A percentile compares a stretch with the other conserved stretches of the same genome.
phyloP scores from a whole-genome alignment of 2,888 invertebrate genomes.

The Zeuzera pyrina region DNA sequence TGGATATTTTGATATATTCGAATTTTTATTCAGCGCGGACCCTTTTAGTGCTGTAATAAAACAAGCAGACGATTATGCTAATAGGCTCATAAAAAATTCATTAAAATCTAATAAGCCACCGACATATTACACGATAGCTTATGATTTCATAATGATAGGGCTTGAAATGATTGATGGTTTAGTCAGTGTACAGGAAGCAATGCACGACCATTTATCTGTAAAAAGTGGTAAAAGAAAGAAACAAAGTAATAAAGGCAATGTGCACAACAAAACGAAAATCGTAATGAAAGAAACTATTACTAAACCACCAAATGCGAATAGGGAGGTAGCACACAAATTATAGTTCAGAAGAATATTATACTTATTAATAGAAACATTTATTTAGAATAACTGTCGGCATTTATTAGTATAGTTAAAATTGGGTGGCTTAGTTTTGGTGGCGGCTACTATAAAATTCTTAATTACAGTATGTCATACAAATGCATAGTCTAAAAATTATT shows the following conservation, averaged over 20 bases:
- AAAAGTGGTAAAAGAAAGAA: conserved; percentile 13
- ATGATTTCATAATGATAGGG: conserved; percentile 40
- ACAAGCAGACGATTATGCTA: conserved; percentile 31
- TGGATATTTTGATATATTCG: conserved; percentile 28
- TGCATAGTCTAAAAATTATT: too few relatives aligned
- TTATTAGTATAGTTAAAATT: too few relatives aligned
- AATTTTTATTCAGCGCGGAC: conserved; percentile 30
- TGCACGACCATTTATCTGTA: conserved; percentile 25
- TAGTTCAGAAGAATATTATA: too few relatives aligned
- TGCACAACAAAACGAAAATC: background rate
- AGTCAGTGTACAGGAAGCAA: conserved; percentile 32
- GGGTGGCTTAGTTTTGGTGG: too few relatives aligned
- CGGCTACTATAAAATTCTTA: too few relatives aligned
- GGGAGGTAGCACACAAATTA: background rate
- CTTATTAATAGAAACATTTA: too few relatives aligned
- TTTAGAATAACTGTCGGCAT: too few relatives aligned
- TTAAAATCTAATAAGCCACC: conserved; percentile 37
- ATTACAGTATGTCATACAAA: too few relatives aligned
- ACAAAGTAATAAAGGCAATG: conserved; percentile 3
- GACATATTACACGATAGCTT: conserved; percentile 39
- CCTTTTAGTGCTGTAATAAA: conserved; percentile 24
- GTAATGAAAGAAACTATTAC: background rate
- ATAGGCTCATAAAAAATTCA: conserved; percentile 30
- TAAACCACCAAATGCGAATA: background rate
- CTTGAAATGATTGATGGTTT: conserved; percentile 48